phyloP scores from a whole-genome alignment of 2,797 vertebrate genomes.

The Bradypodion ventrale region DNA sequence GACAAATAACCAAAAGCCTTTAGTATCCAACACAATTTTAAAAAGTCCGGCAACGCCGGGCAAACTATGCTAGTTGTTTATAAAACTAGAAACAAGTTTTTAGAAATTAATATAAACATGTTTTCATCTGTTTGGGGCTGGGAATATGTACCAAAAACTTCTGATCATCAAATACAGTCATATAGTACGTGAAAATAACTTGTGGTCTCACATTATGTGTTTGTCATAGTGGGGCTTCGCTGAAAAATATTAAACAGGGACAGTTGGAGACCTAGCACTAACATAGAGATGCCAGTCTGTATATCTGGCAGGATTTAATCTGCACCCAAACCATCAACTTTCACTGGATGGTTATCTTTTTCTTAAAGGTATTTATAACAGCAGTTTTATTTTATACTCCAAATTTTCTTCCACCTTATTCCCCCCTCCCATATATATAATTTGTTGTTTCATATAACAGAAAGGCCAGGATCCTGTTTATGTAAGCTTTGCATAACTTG shows the following conservation, averaged over 20 bases:
- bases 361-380: no score
- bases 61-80: no score
- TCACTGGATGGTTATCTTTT: not conserved
- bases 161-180: not conserved
- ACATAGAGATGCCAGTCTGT: not conserved
- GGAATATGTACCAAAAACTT: not conserved
- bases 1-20: no score
- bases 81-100: not conserved
- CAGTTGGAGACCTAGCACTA: not conserved
- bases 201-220: not conserved
- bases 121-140: not conserved
- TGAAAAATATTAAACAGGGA: not conserved
- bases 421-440: not conserved
- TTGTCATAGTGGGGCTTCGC: not conserved
- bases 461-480: no score
- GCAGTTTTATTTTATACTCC: no score
- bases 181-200: not conserved
- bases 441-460: not conserved
- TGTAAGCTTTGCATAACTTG: no score
- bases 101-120: not conserved
- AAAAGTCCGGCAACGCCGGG: no score
- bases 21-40: no score
- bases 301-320: not conserved
- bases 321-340: no score
- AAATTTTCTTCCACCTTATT: no score